These are phyloP conservation scores for Horisme vitalbata DNA, from an alignment of 2,888 invertebrate species.

Conservation along the genomic window DNA sequence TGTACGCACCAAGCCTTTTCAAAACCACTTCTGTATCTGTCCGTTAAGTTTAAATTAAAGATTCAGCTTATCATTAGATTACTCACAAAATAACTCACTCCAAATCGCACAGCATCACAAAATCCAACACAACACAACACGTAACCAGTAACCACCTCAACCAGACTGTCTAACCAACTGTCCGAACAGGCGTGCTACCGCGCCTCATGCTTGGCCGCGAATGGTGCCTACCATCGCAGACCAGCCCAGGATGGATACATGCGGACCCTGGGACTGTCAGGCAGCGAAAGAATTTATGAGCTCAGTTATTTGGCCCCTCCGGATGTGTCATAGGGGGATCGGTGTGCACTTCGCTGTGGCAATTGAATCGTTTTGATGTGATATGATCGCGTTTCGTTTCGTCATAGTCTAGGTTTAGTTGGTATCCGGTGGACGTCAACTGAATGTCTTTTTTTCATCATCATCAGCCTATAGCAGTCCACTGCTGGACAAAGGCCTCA, in stretches of 20 bases:
- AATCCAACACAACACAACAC: slow-evolving; percentile 4
- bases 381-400: slow-evolving; percentile 38
- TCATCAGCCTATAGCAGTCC: too few relatives aligned
- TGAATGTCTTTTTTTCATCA: too few relatives aligned
- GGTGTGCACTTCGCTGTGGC: slow-evolving; percentile 28
- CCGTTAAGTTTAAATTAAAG: too few relatives aligned
- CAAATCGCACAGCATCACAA: slow-evolving; percentile 9
- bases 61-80: too few relatives aligned
- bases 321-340: slow-evolving; percentile 55
- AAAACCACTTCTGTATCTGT: too few relatives aligned
- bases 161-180: slow-evolving; percentile 48
- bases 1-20: too few relatives aligned
- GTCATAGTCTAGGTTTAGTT: neutral
- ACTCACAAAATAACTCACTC: slow-evolving; percentile 13
- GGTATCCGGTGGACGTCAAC: neutral
- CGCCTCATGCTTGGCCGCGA: slow-evolving; percentile 65
- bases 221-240: slow-evolving; percentile 54
- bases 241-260: slow-evolving; percentile 60
- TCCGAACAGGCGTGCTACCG: slow-evolving; percentile 61
- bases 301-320: slow-evolving; percentile 59
- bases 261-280: slow-evolving; percentile 73
- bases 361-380: slow-evolving; percentile 23
- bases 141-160: neutral
- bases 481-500: too few relatives aligned
- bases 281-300: slow-evolving; percentile 79